Conservation (phyloP, 2,113 vertebrate species). For the Plecturocebus donacophilus region DNA sequence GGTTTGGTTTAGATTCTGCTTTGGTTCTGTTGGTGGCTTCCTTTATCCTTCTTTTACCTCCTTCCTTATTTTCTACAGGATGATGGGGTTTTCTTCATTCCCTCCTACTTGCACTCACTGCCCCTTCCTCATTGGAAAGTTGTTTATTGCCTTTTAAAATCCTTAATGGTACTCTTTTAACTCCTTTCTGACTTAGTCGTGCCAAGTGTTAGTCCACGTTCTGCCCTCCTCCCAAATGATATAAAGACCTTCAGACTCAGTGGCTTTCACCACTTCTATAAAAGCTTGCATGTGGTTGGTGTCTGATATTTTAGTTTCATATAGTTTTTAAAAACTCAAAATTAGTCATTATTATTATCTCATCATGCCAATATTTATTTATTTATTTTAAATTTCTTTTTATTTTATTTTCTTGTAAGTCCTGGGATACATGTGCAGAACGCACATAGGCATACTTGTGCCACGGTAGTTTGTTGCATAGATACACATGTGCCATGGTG, state of each 20-base stretch:
- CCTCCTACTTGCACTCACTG: not conserved
- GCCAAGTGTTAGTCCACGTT: not conserved
- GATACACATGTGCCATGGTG: too few species aligned
- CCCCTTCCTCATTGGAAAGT: not conserved
- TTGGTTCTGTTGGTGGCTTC: not conserved
- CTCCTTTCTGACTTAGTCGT: not conserved
- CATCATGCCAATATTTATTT: not conserved
- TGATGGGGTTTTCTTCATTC: not conserved
- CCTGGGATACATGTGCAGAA: too few species aligned
- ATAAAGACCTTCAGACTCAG: not conserved
- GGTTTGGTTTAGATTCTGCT: constrained; percentile 47
- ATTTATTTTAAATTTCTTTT: too few species aligned
- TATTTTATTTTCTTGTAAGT: too few species aligned
- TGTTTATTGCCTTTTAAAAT: not conserved
- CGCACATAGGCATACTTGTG: too few species aligned
- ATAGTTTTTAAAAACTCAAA: not conserved
- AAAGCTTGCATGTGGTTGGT: not conserved
- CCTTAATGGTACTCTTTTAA: constrained; percentile 29
- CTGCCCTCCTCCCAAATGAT: not conserved
- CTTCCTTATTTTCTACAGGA: not conserved
- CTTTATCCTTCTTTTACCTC: not conserved
- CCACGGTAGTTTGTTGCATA: too few species aligned
- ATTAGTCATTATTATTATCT: not conserved
- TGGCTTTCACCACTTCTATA: not conserved
- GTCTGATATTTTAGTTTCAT: not conserved